Evolutionary conservation across 1,140 invertebrate species (phyloP).

Genomic region (Spodoptera litura): DNA sequence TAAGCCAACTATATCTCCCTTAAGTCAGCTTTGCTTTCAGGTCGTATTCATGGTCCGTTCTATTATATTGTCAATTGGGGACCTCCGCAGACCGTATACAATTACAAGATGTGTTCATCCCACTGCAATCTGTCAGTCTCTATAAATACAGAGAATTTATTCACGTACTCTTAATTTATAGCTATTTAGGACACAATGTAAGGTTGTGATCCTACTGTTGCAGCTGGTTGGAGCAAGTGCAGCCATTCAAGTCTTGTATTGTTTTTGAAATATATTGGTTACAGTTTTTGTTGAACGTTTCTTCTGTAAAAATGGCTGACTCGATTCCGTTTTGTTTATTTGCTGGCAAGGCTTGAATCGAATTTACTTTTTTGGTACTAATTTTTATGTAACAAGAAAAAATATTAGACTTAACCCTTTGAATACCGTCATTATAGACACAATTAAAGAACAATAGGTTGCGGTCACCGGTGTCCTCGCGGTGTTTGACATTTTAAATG

Average conservation of each 20-base stretch:
- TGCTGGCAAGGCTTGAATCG: too few species aligned
- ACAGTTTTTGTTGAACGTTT: not conserved
- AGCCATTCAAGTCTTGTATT: conserved; percentile 10
- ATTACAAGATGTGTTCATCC: conserved; percentile 80
- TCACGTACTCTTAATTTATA: conserved; percentile 74
- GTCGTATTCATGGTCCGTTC: conserved; percentile 54
- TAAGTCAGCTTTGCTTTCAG: conserved; percentile 45
- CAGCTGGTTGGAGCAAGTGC: not conserved
- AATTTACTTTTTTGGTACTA: too few species aligned
- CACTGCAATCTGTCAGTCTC: conserved; percentile 72
- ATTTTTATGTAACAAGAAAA: too few species aligned
- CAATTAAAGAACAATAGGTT: too few species aligned
- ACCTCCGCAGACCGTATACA: conserved; percentile 70
- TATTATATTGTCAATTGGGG: conserved; percentile 80
- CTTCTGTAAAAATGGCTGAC: not conserved
- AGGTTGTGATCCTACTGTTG: conserved; percentile 44
- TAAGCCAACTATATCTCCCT: conserved; percentile 9
- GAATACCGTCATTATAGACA: too few species aligned
- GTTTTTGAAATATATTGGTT: conserved; percentile 27
- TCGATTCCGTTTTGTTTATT: not conserved
- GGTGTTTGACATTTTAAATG: too few species aligned
- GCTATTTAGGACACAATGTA: conserved; percentile 76
- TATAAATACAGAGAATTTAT: conserved; percentile 79
- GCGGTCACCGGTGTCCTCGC: too few species aligned
- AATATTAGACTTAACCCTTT: too few species aligned